These are phyloP conservation scores for Plectropomus leopardus DNA, from an alignment of 2,113 vertebrate species.

Conservation along the genomic window DNA sequence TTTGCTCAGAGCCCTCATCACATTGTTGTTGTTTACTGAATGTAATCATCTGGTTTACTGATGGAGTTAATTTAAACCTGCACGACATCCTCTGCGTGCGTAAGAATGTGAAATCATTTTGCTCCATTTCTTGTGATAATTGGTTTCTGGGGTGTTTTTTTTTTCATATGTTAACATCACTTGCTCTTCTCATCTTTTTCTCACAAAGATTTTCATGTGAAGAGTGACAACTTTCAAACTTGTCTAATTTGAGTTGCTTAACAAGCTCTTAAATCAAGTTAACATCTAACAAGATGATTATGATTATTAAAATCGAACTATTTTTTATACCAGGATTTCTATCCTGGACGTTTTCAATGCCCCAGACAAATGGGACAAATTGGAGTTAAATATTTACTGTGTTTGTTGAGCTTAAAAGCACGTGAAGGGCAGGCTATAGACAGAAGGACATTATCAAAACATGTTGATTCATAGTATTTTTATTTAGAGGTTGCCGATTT, in stretches of 20 bases:
- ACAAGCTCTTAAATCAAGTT: conserved; percentile 32
- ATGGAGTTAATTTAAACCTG: conserved; percentile 65
- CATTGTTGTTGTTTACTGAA: conserved; percentile 54
- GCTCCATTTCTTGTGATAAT: conserved; percentile 81
- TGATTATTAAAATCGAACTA: conserved; percentile 9
- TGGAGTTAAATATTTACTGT: no score
- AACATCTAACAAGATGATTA: conserved; percentile 28
- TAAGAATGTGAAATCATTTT: conserved; percentile 74
- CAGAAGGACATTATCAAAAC: no score
- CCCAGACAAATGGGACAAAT: no score
- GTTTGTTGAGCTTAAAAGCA: no score
- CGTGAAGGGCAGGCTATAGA: no score
- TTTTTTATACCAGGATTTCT: neutral
- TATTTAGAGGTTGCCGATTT: no score
- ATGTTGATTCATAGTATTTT: no score
- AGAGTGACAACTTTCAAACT: conserved; percentile 17
- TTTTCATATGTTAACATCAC: conserved; percentile 62
- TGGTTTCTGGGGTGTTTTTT: conserved; percentile 65
- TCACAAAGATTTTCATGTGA: conserved; percentile 20
- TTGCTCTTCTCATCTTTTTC: conserved; percentile 31
- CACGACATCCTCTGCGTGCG: conserved; percentile 60
- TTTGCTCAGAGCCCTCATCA: conserved; percentile 37
- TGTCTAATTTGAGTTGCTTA: conserved; percentile 19
- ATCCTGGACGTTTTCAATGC: no score
- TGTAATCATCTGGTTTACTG: conserved; percentile 67